Evolutionary conservation across 2,888 invertebrate genomes (phyloP), one percentile per base, ranked within the genome.

Genomic region (Uloborus plumipes): DNA sequence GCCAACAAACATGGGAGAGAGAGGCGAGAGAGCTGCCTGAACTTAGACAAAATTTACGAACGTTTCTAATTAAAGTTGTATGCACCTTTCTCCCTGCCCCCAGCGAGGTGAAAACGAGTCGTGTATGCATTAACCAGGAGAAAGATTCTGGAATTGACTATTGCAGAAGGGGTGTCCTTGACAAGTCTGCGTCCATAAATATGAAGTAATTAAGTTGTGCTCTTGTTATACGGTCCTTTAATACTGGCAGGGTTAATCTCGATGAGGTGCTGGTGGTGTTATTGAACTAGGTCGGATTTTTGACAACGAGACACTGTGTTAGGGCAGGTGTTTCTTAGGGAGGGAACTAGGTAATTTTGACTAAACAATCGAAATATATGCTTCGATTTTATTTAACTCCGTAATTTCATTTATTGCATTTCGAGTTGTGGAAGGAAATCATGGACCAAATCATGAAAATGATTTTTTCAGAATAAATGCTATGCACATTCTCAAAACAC

Each of bases 141-240:
- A 39, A 39, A 39, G 39, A 39, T 39, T 39, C 39, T 39, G 39
- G 39, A 39, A 39, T 39, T 39, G 39, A 39, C 39, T 39, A 9
- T 39, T 39, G 70, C 11, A 20, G 51, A 55, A n/a, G n/a, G 66
- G 50, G 50, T 75, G 67, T 22, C 50, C 75, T 59, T 75, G 75
- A 75, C 75, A 67, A 26, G 18, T 49, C 26, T 20, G 26, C 66
- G 53, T 53, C 69, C 76, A 76, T 76, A 76, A 69, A 76, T 69
- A 76, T 76, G 47, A 22, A 53, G 62, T 62, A 69, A 76, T 76
- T 76, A 76, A 76, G 69, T 73, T 59, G 20, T 22, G 26, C 61
- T 26, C 61, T 71, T 51, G 47, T 47, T 18, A 13, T 31, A 47
- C 65, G 58, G 39, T 58, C 58, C 22, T 39, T 53, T 74, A 55